A percentile compares a stretch with the other conserved stretches of the same genome.
Conservation (phyloP, 2,113 vertebrate species). For the Pipa parva region DNA sequence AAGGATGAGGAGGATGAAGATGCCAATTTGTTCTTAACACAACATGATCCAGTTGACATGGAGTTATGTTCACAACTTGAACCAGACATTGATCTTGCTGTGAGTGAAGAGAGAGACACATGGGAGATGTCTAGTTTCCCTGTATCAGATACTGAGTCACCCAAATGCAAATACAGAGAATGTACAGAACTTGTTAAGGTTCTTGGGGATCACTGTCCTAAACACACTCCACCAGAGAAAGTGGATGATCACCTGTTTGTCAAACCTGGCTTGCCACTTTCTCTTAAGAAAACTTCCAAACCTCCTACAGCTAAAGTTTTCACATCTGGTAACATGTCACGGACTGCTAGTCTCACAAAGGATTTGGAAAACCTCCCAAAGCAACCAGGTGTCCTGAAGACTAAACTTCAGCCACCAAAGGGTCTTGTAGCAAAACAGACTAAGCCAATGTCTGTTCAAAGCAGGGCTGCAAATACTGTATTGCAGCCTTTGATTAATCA, state of each 20-base stretch:
- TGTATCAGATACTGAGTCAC: neutral
- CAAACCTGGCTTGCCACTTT: constrained; percentile 57
- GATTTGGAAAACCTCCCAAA: constrained; percentile 57
- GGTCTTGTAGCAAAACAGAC: neutral
- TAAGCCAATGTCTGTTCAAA: neutral
- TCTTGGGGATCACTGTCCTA: constrained; percentile 38
- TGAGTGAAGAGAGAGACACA: constrained; percentile 17
- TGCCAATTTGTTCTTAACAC: constrained; percentile 64
- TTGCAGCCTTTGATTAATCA: constrained; percentile 26
- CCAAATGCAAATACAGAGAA: constrained; percentile 43
- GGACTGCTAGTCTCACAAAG: constrained; percentile 65
- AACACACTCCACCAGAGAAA: constrained; percentile 39
- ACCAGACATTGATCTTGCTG: neutral
- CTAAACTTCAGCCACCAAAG: constrained; percentile 43
- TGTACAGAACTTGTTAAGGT: constrained; percentile 44
- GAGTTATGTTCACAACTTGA: constrained; percentile 65
- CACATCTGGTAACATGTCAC: constrained; percentile 59
- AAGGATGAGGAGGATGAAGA: constrained; percentile 45
- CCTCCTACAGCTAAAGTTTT: constrained; percentile 72
- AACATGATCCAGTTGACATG: constrained; percentile 67
- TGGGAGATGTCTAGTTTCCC: constrained; percentile 39
- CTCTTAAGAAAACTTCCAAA: constrained; percentile 49
- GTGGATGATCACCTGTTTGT: constrained; percentile 58
- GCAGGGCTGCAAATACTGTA: rapidly evolving
- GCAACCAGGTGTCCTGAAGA: constrained; percentile 45